These are phyloP conservation scores for Gastrophysa polygoni DNA, from an alignment of 2,888 invertebrate genomes.

Conservation along the genomic window DNA sequence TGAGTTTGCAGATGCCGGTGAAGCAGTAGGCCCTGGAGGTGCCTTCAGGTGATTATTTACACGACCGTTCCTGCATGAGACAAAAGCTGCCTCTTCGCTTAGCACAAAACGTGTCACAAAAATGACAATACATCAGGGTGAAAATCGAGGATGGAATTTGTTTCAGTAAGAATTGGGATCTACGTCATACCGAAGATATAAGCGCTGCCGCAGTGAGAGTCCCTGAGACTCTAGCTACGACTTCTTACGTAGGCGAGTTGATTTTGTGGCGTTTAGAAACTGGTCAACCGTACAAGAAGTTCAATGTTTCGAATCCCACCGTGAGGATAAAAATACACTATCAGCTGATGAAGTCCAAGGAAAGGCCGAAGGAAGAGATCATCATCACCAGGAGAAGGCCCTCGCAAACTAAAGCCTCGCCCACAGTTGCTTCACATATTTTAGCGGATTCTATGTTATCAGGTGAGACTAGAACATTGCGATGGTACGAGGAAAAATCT, in stretches of 20 bases:
- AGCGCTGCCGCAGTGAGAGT: constrained; percentile 69
- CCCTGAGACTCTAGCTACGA: constrained; percentile 75
- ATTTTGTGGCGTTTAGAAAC: constrained; percentile 84
- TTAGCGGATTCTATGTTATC: constrained; percentile 13
- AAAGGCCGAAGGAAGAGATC: constrained; percentile 31
- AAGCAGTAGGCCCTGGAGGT: constrained; percentile 59
- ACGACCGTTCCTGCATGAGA: background rate
- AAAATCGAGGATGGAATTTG: background rate
- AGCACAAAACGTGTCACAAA: too few species aligned
- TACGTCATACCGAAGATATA: constrained; percentile 76
- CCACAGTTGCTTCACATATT: constrained; percentile 7
- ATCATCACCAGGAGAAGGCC: constrained; percentile 5
- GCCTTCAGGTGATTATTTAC: constrained; percentile 44
- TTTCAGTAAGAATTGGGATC: constrained; percentile 69
- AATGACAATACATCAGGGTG: too few species aligned
- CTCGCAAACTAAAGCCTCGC: background rate
- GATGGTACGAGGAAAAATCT: background rate
- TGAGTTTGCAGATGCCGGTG: constrained; percentile 67
- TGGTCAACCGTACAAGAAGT: constrained; percentile 70
- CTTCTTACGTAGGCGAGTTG: constrained; percentile 79
- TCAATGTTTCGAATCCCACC: constrained; percentile 63
- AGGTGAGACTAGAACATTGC: constrained; percentile 11
- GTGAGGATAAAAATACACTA: constrained; percentile 65
- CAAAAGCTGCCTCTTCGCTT: too few species aligned
- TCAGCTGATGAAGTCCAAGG: constrained; percentile 51